A percentile compares a stretch with the other conserved stretches of the same genome.
Evolutionary conservation across 1,140 invertebrate genomes (phyloP).

Genomic region (Drosophila nigrodunni): DNA sequence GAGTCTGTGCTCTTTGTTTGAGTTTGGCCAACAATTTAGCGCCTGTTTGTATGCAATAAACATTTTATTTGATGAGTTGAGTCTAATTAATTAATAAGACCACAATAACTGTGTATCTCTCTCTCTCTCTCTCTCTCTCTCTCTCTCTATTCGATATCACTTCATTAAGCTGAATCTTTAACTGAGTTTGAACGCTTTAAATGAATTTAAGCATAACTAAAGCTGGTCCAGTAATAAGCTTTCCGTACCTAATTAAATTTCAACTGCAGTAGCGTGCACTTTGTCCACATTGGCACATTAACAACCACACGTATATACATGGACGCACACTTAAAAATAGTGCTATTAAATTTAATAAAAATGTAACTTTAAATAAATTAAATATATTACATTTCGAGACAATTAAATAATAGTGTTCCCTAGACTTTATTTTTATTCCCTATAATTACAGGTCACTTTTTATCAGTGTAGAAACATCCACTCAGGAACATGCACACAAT

Average conservation of each 20-base stretch:
- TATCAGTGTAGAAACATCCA: too few relatives aligned
- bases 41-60: conserved; percentile 44
- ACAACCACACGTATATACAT: too few relatives aligned
- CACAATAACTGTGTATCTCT: not conserved
- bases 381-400: too few relatives aligned
- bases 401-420: too few relatives aligned
- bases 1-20: conserved; percentile 4
- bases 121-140: too few relatives aligned
- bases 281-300: conserved; percentile 38
- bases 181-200: conserved; percentile 41
- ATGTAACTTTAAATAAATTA: too few relatives aligned
- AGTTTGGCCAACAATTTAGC: conserved; percentile 27
- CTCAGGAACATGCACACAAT: conserved; percentile 23
- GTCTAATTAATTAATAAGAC: conserved; percentile 43
- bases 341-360: too few relatives aligned
- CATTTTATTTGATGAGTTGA: conserved; percentile 30
- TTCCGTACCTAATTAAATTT: conserved; percentile 70
- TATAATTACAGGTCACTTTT: too few relatives aligned
- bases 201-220: conserved; percentile 34
- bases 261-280: conserved; percentile 53
- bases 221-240: conserved; percentile 46
- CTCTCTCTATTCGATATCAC: not conserved
- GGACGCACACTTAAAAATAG: too few relatives aligned
- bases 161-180: conserved; percentile 41
- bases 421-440: too few relatives aligned